Percentiles rank a stretch among this genome's conserved stretches.
These are phyloP conservation scores for Papilio polyxenes DNA, from an alignment of 1,140 invertebrate genomes.

Conservation along the genomic window DNA sequence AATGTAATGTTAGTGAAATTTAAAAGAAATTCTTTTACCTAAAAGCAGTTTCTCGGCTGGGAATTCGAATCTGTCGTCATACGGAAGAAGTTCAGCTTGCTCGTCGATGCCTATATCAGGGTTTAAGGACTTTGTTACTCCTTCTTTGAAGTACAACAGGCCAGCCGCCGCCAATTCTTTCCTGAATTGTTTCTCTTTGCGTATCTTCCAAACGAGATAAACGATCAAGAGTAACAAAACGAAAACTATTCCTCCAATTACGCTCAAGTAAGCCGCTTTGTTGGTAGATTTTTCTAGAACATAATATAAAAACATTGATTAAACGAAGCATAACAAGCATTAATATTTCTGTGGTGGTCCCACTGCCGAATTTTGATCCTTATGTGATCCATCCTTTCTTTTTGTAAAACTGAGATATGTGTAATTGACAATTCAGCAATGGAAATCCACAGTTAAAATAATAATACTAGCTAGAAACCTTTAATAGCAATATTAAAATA, in stretches of 20 bases:
- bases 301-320: not conserved
- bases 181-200: slow-evolving; percentile 83
- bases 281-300: slow-evolving; percentile 56
- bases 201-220: slow-evolving; percentile 81
- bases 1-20: too few relatives aligned
- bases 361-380: too few relatives aligned
- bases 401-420: not conserved
- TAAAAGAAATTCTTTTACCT: slow-evolving; percentile 80
- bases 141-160: slow-evolving; percentile 89
- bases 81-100: slow-evolving; percentile 95
- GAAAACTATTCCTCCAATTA: slow-evolving; percentile 75
- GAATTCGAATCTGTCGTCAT: slow-evolving; percentile 95
- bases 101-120: slow-evolving; percentile 93
- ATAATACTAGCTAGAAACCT: slow-evolving; percentile 47
- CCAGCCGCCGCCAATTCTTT: slow-evolving; percentile 85
- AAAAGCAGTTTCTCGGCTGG: slow-evolving; percentile 91
- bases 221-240: slow-evolving; percentile 79
- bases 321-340: not conserved
- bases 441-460: not conserved
- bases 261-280: slow-evolving; percentile 54
- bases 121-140: slow-evolving; percentile 90
- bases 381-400: too few relatives aligned
- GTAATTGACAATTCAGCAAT: not conserved
- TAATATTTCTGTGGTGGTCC: too few relatives aligned
- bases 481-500: slow-evolving; percentile 53